Percentiles rank a stretch among this genome's conserved stretches.
phyloP scores from a whole-genome alignment of 1,140 invertebrate species.

The Tribolium castaneum region DNA sequence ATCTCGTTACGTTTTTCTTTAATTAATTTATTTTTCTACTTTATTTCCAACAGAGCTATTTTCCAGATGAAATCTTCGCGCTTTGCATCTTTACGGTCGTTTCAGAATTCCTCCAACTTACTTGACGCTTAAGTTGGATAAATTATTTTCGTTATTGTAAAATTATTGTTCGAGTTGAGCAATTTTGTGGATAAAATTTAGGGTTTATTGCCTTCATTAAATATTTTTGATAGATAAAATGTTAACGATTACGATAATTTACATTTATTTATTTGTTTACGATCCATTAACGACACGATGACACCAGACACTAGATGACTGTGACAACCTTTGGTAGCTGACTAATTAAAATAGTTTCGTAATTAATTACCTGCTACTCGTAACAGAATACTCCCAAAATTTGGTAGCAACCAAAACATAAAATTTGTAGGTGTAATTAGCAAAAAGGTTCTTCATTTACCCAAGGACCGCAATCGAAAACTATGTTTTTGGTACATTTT shows the following conservation, averaged over 20 bases:
- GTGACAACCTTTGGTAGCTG: not conserved
- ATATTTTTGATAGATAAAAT: not conserved
- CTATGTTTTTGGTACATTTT: no score
- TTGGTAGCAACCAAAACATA: no score
- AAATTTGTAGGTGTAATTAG: no score
- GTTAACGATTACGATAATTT: not conserved
- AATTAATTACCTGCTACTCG: not conserved
- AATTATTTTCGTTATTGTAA: not conserved
- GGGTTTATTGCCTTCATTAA: not conserved
- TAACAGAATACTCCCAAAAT: not conserved
- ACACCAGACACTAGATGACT: not conserved
- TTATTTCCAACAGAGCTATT: not conserved
- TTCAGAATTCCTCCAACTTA: not conserved
- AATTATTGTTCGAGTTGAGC: not conserved
- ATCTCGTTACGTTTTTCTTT: not conserved
- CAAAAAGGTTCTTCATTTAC: no score
- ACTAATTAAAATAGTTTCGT: not conserved
- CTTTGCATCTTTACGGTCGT: not conserved
- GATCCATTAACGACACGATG: not conserved
- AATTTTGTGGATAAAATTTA: not conserved
- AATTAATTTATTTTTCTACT: constrained; percentile 8
- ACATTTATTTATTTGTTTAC: not conserved
- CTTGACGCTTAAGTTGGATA: not conserved
- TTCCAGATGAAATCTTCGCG: not conserved
- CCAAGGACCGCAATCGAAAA: no score